Evolutionary conservation across 2,888 invertebrate genomes (phyloP).

Genomic region (Spodoptera littoralis): DNA sequence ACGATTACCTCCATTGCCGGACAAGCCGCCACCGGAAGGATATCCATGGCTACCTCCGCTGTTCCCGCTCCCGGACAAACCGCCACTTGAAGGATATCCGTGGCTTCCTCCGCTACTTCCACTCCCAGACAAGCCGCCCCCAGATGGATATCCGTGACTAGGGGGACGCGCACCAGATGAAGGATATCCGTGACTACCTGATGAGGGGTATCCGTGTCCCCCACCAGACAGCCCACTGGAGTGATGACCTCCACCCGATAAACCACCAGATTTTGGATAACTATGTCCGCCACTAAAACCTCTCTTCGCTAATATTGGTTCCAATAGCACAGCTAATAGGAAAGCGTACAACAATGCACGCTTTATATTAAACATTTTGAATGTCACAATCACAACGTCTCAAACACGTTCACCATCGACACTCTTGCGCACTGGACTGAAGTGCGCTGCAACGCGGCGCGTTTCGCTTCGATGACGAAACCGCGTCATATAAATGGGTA

Average conservation of each 20-base stretch:
- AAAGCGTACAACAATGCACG: constrained; percentile 71
- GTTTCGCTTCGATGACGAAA: constrained; percentile 21
- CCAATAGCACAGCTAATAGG: constrained; percentile 60
- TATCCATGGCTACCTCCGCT: constrained; percentile 41
- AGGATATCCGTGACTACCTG: constrained; percentile 58
- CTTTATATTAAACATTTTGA: constrained; percentile 65
- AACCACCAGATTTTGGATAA: constrained; percentile 69
- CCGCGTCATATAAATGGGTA: no score
- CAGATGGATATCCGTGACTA: constrained; percentile 59
- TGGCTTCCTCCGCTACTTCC: constrained; percentile 29
- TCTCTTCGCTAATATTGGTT: constrained; percentile 62
- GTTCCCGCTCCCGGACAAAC: constrained; percentile 33
- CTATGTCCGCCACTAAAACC: constrained; percentile 64
- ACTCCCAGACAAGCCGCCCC: constrained; percentile 44
- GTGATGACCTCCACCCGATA: constrained; percentile 59
- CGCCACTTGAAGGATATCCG: constrained; percentile 34
- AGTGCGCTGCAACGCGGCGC: constrained; percentile 25
- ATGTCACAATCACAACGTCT: constrained; percentile 47
- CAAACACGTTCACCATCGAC: constrained; percentile 48
- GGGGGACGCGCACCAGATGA: constrained; percentile 46
- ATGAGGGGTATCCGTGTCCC: constrained; percentile 61
- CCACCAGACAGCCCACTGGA: constrained; percentile 63
- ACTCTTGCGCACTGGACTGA: constrained; percentile 68
- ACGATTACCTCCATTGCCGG: constrained; percentile 16
- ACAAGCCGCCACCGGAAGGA: neutral